Percentiles rank a stretch among this genome's conserved stretches.
Conservation (phyloP, 1,140 invertebrate species). For the Eumaeus atala region DNA sequence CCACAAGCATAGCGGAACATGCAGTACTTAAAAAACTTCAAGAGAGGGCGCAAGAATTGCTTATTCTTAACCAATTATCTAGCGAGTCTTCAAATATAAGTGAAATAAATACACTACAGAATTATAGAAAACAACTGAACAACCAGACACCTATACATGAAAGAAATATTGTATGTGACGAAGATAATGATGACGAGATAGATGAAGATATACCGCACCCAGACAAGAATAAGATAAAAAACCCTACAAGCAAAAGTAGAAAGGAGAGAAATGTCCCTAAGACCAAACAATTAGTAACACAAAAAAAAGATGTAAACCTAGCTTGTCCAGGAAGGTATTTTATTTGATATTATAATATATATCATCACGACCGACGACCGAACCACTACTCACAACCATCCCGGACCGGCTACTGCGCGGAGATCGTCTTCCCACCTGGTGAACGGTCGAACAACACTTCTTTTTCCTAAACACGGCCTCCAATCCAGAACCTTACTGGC, state of each 20-base stretch:
- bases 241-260: slow-evolving; percentile 1
- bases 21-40: slow-evolving; percentile 44
- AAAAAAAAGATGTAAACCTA: slow-evolving; percentile 8
- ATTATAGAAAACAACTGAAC: slow-evolving; percentile 5
- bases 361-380: too few species aligned
- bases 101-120: slow-evolving; percentile 28
- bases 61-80: slow-evolving; percentile 44
- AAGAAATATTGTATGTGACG: too few species aligned
- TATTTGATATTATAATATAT: too few species aligned
- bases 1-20: slow-evolving; percentile 13
- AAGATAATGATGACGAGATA: slow-evolving; percentile 11
- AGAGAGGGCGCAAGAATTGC: slow-evolving; percentile 55
- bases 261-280: background rate
- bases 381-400: too few species aligned
- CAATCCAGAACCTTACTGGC: too few species aligned
- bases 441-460: too few species aligned
- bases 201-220: background rate
- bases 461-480: too few species aligned
- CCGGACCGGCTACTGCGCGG: too few species aligned
- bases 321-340: too few species aligned
- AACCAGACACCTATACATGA: too few species aligned
- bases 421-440: too few species aligned
- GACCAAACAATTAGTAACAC: slow-evolving; percentile 14
- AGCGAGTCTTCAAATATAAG: slow-evolving; percentile 40
- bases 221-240: background rate